These are phyloP conservation scores for Suillia variegata DNA, from an alignment of 2,888 invertebrate genomes.

Conservation along the genomic window DNA sequence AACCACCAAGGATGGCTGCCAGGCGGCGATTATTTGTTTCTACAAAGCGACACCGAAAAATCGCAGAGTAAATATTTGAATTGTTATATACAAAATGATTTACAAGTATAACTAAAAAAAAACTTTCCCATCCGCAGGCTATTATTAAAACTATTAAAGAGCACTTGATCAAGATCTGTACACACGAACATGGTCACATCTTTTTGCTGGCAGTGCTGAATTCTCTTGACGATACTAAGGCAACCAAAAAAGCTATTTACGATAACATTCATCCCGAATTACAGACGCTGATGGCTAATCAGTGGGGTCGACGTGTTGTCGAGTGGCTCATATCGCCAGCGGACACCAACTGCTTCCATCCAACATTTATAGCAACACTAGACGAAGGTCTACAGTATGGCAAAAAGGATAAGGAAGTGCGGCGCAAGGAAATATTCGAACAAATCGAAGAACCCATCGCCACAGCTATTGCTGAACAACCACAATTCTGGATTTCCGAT, in stretches of 20 bases:
- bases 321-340: conserved; percentile 87
- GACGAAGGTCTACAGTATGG: conserved; percentile 75
- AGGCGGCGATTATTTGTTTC: conserved; percentile 81
- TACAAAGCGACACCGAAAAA: conserved; percentile 87
- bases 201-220: conserved; percentile 85
- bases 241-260: conserved; percentile 81
- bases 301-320: conserved; percentile 84
- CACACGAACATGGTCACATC: conserved; percentile 86
- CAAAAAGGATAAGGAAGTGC: conserved; percentile 73
- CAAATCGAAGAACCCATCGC: conserved; percentile 69
- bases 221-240: conserved; percentile 88
- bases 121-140: conserved; percentile 61
- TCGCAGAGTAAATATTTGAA: conserved; percentile 65
- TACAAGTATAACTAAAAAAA: neutral
- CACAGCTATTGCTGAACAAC: conserved; percentile 65
- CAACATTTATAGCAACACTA: conserved; percentile 74
- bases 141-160: conserved; percentile 89
- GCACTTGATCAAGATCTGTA: conserved; percentile 77
- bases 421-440: conserved; percentile 73
- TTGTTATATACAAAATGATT: neutral
- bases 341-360: conserved; percentile 82
- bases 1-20: conserved; percentile 82
- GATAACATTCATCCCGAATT: conserved; percentile 72
- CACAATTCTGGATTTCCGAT: conserved; percentile 72
- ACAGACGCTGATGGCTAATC: conserved; percentile 73